Evolutionary conservation across 2,797 vertebrate species (phyloP), one percentile per base, ranked within the genome.

Genomic region (Botia kubotai): DNA sequence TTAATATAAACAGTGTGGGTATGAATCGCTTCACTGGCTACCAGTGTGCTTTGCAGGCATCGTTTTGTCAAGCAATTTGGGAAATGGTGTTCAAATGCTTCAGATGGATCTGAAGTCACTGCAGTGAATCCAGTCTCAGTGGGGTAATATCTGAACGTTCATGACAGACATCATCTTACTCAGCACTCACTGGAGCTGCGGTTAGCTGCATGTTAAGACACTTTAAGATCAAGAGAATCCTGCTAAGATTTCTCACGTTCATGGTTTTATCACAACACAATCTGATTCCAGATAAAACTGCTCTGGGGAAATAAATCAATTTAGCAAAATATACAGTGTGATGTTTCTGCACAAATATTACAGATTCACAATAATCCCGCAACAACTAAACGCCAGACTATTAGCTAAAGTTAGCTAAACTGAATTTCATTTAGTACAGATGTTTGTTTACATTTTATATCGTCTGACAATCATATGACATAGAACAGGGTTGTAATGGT

Each of bases 1-100:
- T 71, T 85, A 90, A 91, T 85, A 84, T 63, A 88, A 85, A 87
- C 62, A 81, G 77, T 82, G 85, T 65, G 81, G 86, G 73, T 19
- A 58, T 77, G 57, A 55, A 74, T 71, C 63, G 77, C 70, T 57
- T 10, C 58, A 6, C 3, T 71, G 62, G 29, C 55, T 65, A 53
- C 8, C 21, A 29, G 13, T 17, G n/a, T 8, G 17, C 48, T 62
- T 55, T 36, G 52, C 39, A 43, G 48, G 55, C 58, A 19, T 33
- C 33, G 2, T 55, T 80, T 68, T 81, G 58, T 76, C 74, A 67
- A 71, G 72, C 33, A 33, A 63, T 75, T 74, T 66, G 48, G 76
- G 74, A 82, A 81, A 87, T 85, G 77, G 83, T 80, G 80, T 84
- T 83, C 58, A 73, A 53, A 73, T 21, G 48, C 55, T 84, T 79